These are phyloP conservation scores for Danionella cerebrum DNA, from an alignment of 2,113 vertebrate genomes.

Conservation along the genomic window DNA sequence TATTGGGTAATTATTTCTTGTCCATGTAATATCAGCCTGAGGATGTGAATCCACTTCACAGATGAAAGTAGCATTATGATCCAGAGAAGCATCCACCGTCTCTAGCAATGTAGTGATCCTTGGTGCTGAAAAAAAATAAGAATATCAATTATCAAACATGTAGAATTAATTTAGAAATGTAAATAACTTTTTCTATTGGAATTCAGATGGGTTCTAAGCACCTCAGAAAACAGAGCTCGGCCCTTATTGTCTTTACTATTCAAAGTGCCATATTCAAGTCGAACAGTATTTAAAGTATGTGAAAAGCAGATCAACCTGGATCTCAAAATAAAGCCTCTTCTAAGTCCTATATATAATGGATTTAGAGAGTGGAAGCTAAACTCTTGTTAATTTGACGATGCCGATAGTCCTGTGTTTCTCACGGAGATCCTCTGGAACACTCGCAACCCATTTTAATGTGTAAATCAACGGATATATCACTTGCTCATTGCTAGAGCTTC, in stretches of 20 bases:
- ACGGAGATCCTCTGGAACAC: conserved; percentile 24
- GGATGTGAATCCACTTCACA: conserved; percentile 89
- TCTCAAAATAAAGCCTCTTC: too few species aligned
- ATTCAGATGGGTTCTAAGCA: too few species aligned
- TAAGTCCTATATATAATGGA: neutral
- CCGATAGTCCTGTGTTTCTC: conserved; percentile 5
- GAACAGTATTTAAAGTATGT: too few species aligned
- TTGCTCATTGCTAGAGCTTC: conserved; percentile 23
- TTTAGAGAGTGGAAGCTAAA: neutral
- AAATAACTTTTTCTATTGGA: too few species aligned
- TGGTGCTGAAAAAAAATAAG: conserved; percentile 63
- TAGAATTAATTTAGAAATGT: too few species aligned
- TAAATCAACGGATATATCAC: conserved; percentile 37
- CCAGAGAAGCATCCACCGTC: conserved; percentile 81
- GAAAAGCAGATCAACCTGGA: too few species aligned
- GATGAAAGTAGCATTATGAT: conserved; percentile 90
- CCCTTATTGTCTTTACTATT: too few species aligned
- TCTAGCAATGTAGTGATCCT: conserved; percentile 83
- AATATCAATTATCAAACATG: neutral
- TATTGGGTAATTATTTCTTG: conserved; percentile 88
- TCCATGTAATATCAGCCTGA: conserved; percentile 84
- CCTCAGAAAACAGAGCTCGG: too few species aligned
- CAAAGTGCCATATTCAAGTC: too few species aligned
- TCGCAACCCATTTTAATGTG: conserved; percentile 10
- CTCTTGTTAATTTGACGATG: conserved; percentile 3